phyloP scores from a whole-genome alignment of 30 jellyfish, hydroid and myxozoan genomes.

The Cassiopea xamachana region DNA sequence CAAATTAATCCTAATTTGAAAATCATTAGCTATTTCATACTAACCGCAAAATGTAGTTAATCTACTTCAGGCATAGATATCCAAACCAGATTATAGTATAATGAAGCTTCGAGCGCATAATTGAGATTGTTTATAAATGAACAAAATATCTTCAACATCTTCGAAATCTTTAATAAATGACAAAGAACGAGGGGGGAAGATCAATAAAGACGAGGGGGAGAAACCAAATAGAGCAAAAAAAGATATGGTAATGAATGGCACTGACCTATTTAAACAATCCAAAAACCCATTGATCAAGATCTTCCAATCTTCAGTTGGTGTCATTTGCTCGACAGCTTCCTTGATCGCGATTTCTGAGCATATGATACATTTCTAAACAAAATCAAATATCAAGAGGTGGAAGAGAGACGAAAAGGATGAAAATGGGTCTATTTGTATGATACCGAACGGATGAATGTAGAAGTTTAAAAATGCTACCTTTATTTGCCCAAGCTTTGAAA shows the following conservation, averaged over 20 bases:
- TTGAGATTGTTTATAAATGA: too few species aligned
- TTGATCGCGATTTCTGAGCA: constrained; percentile 79
- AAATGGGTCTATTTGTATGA: too few species aligned
- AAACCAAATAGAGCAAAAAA: too few species aligned
- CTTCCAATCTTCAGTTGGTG: constrained; percentile 90
- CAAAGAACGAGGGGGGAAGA: too few species aligned
- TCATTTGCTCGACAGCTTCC: constrained; percentile 66
- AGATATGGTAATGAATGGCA: background rate
- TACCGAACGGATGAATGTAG: background rate
- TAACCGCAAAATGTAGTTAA: too few species aligned
- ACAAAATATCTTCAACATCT: too few species aligned
- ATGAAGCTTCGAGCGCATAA: too few species aligned
- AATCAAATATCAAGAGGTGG: background rate
- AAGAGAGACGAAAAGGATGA: background rate
- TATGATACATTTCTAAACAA: constrained; percentile 79
- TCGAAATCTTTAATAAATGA: too few species aligned
- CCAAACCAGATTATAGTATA: too few species aligned
- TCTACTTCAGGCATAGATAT: too few species aligned
- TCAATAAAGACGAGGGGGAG: too few species aligned
- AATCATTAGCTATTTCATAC: too few species aligned
- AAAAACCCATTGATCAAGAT: constrained; percentile 59
- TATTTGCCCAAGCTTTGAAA: constrained; percentile 61
- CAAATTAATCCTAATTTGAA: background rate
- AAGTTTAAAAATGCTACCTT: constrained; percentile 1
- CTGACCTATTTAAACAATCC: constrained; percentile 70